phyloP scores from a whole-genome alignment of 2,888 invertebrate genomes.

The Caenorhabditis sinica region DNA sequence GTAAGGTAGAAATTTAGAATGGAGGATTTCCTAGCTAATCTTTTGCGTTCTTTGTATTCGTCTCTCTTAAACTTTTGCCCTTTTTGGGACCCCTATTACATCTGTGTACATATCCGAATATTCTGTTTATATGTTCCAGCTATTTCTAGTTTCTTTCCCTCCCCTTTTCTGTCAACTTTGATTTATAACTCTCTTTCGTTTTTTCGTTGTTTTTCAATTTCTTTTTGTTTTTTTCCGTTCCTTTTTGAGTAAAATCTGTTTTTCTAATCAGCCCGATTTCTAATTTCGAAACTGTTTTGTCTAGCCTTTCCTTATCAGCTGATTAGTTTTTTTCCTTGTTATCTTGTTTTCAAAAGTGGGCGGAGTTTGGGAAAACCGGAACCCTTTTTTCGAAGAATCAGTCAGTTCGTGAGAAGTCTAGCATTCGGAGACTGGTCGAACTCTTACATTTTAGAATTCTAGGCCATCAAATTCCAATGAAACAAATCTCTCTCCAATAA shows the following conservation, averaged over 20 bases:
- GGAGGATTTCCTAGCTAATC: no score
- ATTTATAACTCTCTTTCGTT: background rate
- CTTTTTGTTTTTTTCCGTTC: background rate
- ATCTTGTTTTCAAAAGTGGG: background rate
- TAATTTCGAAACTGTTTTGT: background rate
- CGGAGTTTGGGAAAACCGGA: background rate
- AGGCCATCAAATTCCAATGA: background rate
- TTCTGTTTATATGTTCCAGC: background rate
- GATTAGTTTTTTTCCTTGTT: conserved; percentile 34
- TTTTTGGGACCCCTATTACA: no score
- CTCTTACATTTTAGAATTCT: background rate
- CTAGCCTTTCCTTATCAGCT: conserved; percentile 11
- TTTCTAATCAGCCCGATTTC: background rate
- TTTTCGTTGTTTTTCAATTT: conserved; percentile 11
- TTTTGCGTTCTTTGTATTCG: no score
- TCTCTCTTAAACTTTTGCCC: no score
- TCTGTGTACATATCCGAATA: no score
- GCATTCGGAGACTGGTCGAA: background rate
- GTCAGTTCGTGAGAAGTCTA: background rate
- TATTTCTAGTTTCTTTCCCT: background rate
- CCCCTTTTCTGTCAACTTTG: conserved; percentile 16
- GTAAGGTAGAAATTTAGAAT: no score
- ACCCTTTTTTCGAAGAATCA: background rate
- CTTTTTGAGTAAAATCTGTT: conserved; percentile 5
- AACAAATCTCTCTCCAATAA: background rate